Evolutionary conservation across 2,113 vertebrate genomes (phyloP).

Genomic region (Podarcis raffonei): DNA sequence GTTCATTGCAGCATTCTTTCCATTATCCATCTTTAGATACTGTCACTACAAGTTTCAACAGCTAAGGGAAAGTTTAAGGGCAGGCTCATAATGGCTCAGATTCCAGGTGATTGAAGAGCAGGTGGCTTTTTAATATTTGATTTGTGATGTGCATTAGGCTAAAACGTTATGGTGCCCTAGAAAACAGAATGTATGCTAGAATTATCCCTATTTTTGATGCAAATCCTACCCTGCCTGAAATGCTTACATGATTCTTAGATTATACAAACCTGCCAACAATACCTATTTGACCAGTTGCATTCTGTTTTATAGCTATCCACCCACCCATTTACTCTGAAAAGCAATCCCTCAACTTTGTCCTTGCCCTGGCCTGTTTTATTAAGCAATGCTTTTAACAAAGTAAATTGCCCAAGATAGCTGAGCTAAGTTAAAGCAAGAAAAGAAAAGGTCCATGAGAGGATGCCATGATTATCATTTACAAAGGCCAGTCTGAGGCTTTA

Average conservation of each 20-base stretch:
- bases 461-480: background rate
- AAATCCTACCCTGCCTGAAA: background rate
- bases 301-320: background rate
- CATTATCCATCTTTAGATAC: background rate
- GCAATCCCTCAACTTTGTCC: background rate
- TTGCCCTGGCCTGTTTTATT: background rate
- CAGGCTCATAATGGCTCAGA: conserved; percentile 47
- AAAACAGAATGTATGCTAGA: background rate
- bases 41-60: conserved; percentile 8
- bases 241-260: background rate
- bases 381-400: background rate
- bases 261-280: background rate
- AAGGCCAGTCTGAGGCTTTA: background rate
- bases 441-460: background rate
- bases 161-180: background rate
- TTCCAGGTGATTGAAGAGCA: conserved; percentile 56
- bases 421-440: background rate
- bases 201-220: background rate
- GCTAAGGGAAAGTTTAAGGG: conserved; percentile 64
- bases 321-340: background rate
- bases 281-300: background rate
- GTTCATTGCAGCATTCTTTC: background rate
- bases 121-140: conserved; percentile 44
- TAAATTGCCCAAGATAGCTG: background rate
- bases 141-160: conserved; percentile 32